Evolutionary conservation across 2,797 vertebrate genomes (phyloP).

Genomic region (Graptemys geographica): DNA sequence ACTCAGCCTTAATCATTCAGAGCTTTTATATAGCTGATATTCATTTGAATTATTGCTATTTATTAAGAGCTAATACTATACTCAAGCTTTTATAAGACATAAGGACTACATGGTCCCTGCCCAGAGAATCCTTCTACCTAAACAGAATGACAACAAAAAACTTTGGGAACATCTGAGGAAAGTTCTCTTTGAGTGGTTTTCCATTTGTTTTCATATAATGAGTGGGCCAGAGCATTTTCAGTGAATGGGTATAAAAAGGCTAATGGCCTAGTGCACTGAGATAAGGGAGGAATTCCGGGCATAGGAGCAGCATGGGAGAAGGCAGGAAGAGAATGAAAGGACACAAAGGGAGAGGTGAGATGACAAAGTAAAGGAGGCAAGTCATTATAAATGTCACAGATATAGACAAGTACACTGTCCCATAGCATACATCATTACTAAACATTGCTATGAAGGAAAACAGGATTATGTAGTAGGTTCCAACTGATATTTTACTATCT

Average conservation of each 20-base stretch:
- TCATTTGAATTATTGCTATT: not conserved
- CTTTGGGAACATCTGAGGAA: not conserved
- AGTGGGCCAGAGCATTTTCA: not conserved
- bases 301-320: not conserved
- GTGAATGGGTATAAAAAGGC: not conserved
- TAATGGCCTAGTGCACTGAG: not conserved
- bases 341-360: not conserved
- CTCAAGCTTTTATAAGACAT: not conserved
- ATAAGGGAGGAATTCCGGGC: not conserved
- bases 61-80: not conserved
- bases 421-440: not conserved
- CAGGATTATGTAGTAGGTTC: not conserved
- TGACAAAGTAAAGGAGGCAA: not conserved
- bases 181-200: not conserved
- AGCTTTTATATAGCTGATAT: not conserved
- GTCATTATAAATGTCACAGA: not conserved
- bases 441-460: not conserved
- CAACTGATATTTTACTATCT: not conserved
- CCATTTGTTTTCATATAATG: not conserved
- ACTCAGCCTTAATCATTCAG: not conserved
- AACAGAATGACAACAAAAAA: not conserved
- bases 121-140: not conserved
- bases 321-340: not conserved
- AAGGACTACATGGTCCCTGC: not conserved
- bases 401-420: not conserved